These are phyloP conservation scores for Diplolepis rosae DNA, from an alignment of 2,888 invertebrate species.

Conservation along the genomic window DNA sequence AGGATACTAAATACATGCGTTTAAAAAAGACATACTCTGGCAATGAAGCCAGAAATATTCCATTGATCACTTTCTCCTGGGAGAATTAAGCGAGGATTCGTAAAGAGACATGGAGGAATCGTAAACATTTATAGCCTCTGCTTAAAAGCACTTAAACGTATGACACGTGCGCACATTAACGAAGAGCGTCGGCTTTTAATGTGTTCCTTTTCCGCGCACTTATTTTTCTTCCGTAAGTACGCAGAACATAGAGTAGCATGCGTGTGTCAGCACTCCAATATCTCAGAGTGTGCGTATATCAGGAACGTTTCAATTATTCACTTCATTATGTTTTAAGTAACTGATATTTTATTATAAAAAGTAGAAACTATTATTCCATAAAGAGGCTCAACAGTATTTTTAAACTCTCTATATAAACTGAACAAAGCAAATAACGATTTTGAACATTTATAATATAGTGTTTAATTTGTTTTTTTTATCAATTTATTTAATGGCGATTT, in stretches of 20 bases:
- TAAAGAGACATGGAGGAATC: conserved; percentile 32
- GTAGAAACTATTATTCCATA: no score
- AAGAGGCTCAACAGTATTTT: no score
- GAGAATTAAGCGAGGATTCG: conserved; percentile 4
- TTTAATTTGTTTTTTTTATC: background rate
- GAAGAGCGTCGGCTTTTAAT: conserved; percentile 32
- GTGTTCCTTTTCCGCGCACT: conserved; percentile 30
- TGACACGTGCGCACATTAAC: conserved; percentile 36
- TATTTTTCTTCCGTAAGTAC: conserved; percentile 36
- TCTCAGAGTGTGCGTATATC: background rate
- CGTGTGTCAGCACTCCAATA: conserved; percentile 41
- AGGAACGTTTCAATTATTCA: background rate
- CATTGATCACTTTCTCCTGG: background rate
- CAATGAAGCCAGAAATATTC: background rate
- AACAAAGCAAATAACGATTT: no score
- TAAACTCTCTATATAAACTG: no score
- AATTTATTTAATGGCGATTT: background rate
- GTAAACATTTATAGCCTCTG: conserved; percentile 41
- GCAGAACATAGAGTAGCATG: conserved; percentile 38
- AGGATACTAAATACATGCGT: background rate
- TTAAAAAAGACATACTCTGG: background rate
- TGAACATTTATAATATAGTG: no score
- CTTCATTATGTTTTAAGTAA: no score
- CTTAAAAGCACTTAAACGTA: conserved; percentile 32
- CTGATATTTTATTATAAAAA: no score